Conservation (phyloP, 2,888 invertebrate genomes). For the Lasioglossum calceatum region DNA sequence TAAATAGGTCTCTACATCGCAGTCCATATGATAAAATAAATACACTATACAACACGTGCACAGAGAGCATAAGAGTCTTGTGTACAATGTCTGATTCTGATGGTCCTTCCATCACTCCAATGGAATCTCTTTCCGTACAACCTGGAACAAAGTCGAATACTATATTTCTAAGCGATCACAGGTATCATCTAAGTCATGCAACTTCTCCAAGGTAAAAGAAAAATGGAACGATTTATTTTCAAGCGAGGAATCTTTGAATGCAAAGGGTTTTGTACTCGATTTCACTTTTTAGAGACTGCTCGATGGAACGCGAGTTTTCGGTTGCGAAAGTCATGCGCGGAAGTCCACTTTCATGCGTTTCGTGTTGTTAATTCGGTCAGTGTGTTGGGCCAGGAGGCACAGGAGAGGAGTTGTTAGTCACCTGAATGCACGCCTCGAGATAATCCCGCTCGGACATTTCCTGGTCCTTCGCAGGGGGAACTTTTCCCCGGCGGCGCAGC, state of each 20-base stretch:
- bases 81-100: constrained; percentile 22
- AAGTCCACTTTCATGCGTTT: constrained; percentile 66
- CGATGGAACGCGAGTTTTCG: constrained; percentile 26
- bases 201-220: constrained; percentile 4
- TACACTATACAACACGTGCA: constrained; percentile 54
- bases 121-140: constrained; percentile 90
- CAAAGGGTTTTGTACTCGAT: not conserved
- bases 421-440: constrained; percentile 94
- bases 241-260: not conserved
- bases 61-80: constrained; percentile 2
- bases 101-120: constrained; percentile 85
- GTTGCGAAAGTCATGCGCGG: constrained; percentile 53
- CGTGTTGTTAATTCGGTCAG: constrained; percentile 66
- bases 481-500: constrained; percentile 93
- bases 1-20: constrained; percentile 50
- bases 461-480: constrained; percentile 92
- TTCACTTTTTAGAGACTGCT: not conserved
- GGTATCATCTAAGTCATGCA: not conserved
- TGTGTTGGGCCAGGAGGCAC: constrained; percentile 53
- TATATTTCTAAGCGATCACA: not conserved
- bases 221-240: not conserved
- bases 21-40: constrained; percentile 60
- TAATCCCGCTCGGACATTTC: constrained; percentile 94
- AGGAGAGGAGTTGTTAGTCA: constrained; percentile 84
- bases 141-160: constrained; percentile 85